Evolutionary conservation across 2,888 invertebrate genomes (phyloP).

Genomic region (Enchytraeus crypticus): DNA sequence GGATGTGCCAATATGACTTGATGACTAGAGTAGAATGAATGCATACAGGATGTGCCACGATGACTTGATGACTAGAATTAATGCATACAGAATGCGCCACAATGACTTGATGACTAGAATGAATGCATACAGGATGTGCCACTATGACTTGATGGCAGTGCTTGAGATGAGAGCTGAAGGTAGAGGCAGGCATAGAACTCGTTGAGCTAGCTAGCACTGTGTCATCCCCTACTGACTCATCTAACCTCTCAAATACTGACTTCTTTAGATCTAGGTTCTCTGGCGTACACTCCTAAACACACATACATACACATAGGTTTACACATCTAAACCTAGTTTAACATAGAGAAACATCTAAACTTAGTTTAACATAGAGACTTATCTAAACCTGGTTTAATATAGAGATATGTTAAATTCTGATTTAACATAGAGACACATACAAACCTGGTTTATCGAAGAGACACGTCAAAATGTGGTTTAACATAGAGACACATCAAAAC

Average conservation of each 20-base stretch:
- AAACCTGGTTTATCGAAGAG: too few species aligned
- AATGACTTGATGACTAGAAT: background rate
- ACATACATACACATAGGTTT: background rate
- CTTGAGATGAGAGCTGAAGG: slow-evolving; percentile 70
- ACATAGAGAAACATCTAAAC: too few species aligned
- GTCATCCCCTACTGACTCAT: slow-evolving; percentile 54
- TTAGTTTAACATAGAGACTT: too few species aligned
- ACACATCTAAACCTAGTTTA: too few species aligned
- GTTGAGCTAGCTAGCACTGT: slow-evolving; percentile 78
- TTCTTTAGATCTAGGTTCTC: slow-evolving; percentile 77
- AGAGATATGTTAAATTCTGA: too few species aligned
- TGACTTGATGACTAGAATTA: too few species aligned
- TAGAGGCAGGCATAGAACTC: slow-evolving; percentile 80
- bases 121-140: slow-evolving; percentile 66
- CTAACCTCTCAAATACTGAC: slow-evolving; percentile 68
- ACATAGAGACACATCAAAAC: too few species aligned
- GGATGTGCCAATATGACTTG: too few species aligned
- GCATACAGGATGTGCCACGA: background rate
- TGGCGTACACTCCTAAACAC: slow-evolving; percentile 76
- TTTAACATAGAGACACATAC: too few species aligned
- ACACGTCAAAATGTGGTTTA: too few species aligned
- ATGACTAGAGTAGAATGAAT: too few species aligned
- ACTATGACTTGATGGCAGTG: slow-evolving; percentile 55
- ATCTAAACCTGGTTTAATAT: too few species aligned
- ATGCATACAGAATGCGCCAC: background rate